phyloP scores from a whole-genome alignment of 2,797 vertebrate species.

The Sphenopsis melanotis region DNA sequence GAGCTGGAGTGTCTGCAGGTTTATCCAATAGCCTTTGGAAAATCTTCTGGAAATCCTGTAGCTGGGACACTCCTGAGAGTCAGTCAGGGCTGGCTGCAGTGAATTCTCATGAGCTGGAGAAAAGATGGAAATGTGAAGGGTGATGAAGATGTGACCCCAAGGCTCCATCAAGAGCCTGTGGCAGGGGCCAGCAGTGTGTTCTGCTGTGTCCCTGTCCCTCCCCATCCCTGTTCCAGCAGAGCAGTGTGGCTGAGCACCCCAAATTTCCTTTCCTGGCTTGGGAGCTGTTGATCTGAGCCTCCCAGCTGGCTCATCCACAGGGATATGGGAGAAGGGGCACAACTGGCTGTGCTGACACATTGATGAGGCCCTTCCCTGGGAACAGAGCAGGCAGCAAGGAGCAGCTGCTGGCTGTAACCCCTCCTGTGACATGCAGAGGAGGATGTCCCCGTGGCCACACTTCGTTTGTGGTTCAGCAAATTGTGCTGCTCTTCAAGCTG shows the following conservation, averaged over 20 bases:
- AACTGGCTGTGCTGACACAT: background rate
- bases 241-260: background rate
- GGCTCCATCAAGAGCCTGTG: background rate
- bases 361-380: background rate
- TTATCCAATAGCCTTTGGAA: background rate
- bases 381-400: background rate
- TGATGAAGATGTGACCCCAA: background rate
- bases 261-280: background rate
- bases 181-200: background rate
- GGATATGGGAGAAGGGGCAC: background rate
- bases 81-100: background rate
- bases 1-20: background rate
- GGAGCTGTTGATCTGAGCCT: background rate
- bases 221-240: background rate
- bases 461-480: background rate
- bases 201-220: background rate
- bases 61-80: background rate
- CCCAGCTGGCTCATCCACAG: background rate
- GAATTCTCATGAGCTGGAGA: background rate
- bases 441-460: fast-evolving
- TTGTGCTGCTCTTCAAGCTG: background rate
- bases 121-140: background rate
- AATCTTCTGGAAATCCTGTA: background rate
- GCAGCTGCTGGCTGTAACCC: background rate
- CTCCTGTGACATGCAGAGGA: background rate